A percentile compares a stretch with the other conserved stretches of the same genome.
Conservation (phyloP, 2,888 invertebrate species). For the Andrena flavipes region DNA sequence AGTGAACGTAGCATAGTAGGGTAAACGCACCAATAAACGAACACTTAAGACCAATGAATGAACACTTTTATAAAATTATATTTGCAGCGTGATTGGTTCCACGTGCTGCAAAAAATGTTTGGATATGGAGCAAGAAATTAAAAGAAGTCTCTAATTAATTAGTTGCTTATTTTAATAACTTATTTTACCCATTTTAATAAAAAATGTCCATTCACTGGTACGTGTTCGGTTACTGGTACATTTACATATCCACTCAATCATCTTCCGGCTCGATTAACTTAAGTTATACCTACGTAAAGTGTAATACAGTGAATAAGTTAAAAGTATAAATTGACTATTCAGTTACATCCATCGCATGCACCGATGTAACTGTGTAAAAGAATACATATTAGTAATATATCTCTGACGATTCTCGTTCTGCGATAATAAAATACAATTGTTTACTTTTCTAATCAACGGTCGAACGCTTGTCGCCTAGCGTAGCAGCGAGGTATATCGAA, state of each 20-base stretch:
- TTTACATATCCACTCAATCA: too few relatives aligned
- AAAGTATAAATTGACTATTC: conserved; percentile 39
- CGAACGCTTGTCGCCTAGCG: conserved; percentile 45
- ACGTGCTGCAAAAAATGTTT: too few relatives aligned
- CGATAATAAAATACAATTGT: conserved; percentile 22
- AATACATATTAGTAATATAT: conserved; percentile 17
- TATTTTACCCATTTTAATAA: too few relatives aligned
- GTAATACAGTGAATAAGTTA: conserved; percentile 34
- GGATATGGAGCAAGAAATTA: too few relatives aligned
- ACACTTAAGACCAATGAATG: too few relatives aligned
- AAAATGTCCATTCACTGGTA: too few relatives aligned
- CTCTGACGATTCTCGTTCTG: conserved; percentile 3
- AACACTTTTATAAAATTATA: too few relatives aligned
- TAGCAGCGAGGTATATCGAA: conserved; percentile 17
- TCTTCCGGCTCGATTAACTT: conserved; percentile 1
- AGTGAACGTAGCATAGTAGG: neutral
- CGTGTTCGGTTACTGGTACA: too few relatives aligned
- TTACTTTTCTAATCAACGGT: conserved; percentile 24
- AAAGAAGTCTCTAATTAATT: too few relatives aligned
- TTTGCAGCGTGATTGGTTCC: too few relatives aligned
- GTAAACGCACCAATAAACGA: too few relatives aligned
- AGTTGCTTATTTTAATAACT: too few relatives aligned
- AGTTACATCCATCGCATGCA: conserved; percentile 51
- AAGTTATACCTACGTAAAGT: conserved; percentile 18
- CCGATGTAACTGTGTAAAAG: conserved; percentile 42